Conservation (phyloP, 2,888 invertebrate genomes). For the Marronus borbonicus region DNA sequence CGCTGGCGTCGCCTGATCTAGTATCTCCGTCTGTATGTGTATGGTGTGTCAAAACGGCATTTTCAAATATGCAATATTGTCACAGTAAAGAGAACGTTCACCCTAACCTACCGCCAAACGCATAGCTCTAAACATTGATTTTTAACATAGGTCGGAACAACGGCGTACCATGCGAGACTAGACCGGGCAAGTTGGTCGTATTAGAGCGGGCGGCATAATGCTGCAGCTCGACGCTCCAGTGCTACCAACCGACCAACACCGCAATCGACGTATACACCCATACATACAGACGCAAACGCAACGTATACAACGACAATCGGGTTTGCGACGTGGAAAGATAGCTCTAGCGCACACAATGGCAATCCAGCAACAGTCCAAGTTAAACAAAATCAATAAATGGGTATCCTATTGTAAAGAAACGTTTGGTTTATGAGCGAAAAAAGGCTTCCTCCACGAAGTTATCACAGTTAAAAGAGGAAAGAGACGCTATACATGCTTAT, state of each 20-base stretch:
- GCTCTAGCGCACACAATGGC: background rate
- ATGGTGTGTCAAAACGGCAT: slow-evolving; percentile 28
- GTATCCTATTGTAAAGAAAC: slow-evolving; percentile 34
- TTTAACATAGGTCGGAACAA: slow-evolving; percentile 51
- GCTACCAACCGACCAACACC: slow-evolving; percentile 38
- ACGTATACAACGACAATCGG: no score
- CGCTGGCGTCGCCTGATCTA: no score
- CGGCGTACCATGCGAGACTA: slow-evolving; percentile 19
- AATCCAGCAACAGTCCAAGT: slow-evolving; percentile 38
- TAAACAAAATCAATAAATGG: slow-evolving; percentile 50
- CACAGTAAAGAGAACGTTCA: slow-evolving; percentile 53
- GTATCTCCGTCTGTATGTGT: no score
- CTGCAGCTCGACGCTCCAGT: slow-evolving; percentile 29
- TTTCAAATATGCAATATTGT: slow-evolving; percentile 52
- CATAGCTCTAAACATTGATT: slow-evolving; percentile 50
- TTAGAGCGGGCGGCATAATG: slow-evolving; percentile 42
- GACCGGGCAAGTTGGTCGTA: slow-evolving; percentile 7
- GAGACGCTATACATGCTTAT: no score
- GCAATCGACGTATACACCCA: background rate
- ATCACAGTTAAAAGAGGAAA: no score
- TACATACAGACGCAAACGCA: background rate
- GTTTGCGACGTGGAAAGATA: background rate
- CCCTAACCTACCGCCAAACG: slow-evolving; percentile 51
- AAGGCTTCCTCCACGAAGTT: no score
- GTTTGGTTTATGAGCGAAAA: slow-evolving; percentile 41